phyloP scores from a whole-genome alignment of 2,113 vertebrate genomes.

The Passer montanus region DNA sequence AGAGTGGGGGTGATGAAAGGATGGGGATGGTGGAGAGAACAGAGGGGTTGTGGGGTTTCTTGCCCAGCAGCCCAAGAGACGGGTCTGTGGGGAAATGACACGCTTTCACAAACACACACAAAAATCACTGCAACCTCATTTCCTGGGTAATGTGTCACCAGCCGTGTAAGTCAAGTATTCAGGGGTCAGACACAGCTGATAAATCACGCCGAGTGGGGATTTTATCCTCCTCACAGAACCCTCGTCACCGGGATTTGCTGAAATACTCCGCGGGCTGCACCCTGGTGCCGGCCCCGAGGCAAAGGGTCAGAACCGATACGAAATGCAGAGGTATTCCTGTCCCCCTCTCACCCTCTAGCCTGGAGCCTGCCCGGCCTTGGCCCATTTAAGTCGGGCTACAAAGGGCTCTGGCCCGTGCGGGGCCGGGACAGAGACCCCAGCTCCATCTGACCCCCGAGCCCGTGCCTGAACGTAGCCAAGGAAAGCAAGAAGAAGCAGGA shows the following conservation, averaged over 20 bases:
- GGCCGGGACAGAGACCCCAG: not conserved
- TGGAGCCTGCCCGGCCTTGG: not conserved
- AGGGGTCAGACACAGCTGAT: not conserved
- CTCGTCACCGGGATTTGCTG: not conserved
- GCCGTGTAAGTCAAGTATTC: not conserved
- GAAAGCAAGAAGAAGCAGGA: not conserved
- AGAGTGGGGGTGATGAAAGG: not conserved
- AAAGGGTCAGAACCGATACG: not conserved
- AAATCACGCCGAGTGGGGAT: not conserved
- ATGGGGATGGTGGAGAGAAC: not conserved
- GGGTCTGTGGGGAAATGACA: not conserved
- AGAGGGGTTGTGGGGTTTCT: not conserved
- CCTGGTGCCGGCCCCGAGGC: not conserved
- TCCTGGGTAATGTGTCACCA: not conserved
- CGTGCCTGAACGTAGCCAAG: not conserved
- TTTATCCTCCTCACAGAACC: not conserved
- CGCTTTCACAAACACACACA: not conserved
- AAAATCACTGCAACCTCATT: not conserved
- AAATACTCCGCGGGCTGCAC: not conserved
- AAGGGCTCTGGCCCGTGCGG: not conserved
- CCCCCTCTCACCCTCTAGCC: accelerated
- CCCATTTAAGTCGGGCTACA: not conserved
- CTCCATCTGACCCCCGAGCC: not conserved
- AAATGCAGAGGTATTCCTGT: not conserved
- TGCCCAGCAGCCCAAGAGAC: not conserved